Evolutionary conservation across 2,113 vertebrate genomes (phyloP).

Genomic region (Butastur rufipennis): DNA sequence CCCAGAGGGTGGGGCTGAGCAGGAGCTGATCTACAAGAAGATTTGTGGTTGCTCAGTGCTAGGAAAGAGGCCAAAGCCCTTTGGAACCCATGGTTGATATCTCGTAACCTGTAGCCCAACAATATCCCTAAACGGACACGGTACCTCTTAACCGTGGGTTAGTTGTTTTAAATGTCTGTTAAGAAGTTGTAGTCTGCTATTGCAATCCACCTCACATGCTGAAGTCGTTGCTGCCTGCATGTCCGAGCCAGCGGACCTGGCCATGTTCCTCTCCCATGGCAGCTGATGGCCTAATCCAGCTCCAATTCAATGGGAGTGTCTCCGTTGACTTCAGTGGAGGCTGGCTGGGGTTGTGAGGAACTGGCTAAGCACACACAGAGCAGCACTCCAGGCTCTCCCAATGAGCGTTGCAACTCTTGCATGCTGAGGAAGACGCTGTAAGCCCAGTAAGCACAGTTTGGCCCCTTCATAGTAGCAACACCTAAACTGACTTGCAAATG

Average conservation of each 20-base stretch:
- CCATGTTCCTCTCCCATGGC: background rate
- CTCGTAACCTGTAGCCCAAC: background rate
- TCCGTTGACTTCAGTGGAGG: background rate
- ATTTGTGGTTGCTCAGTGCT: background rate
- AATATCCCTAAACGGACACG: background rate
- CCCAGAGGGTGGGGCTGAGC: background rate
- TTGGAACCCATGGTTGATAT: background rate
- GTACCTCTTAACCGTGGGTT: background rate
- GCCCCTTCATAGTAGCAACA: background rate
- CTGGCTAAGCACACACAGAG: background rate
- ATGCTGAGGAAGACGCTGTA: background rate
- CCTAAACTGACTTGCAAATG: background rate
- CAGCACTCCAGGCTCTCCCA: background rate
- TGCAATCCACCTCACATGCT: constrained; percentile 14
- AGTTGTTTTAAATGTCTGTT: background rate
- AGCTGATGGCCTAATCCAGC: background rate
- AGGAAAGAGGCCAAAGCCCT: background rate
- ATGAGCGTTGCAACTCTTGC: background rate
- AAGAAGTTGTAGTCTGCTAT: background rate
- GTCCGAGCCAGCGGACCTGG: background rate
- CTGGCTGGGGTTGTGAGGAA: background rate
- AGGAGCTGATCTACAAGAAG: background rate
- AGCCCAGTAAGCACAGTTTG: background rate
- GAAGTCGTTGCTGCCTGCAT: background rate
- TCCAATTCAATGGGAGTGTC: constrained; percentile 2